Base-by-base conservation (phyloP, 1,140 invertebrate genomes). In the Octopus sinensis region DNA sequence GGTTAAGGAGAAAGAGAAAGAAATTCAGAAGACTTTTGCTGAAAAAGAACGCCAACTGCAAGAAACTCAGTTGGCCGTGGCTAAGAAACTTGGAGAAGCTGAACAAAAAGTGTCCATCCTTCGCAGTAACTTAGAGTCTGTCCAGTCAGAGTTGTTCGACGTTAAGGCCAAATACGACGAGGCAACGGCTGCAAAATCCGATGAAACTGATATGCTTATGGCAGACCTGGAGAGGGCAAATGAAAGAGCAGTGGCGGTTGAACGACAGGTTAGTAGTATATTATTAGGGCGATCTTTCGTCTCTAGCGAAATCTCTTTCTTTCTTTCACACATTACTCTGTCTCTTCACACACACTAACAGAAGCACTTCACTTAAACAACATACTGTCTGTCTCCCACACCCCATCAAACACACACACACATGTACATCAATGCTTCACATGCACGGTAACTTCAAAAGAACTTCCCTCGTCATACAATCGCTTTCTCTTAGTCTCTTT, bases 111-210 rank as follows among this genome's bases (percentile, higher is more conserved):
- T 91, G 56, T 82, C 88, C 68, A 86, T 87, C 71, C 84, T 91
- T 71, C 90, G 90, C 84, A 87, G 85, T 83, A 87, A 86, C 53
- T 84, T 92, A 82, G 91, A 92, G 81, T 88, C 86, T 84, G 87
- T 89, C 17, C 91, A 92, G 84, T 90, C 90, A 5, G 91, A 92
- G 81, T 85, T 92, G 85, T 91, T 92, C 87, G 91, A 92, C 81
- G 87, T 91, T 53, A 91, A 91, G 83, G 84, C 90, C 78, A 91
- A 91, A 86, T 91, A 91, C 86, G 91, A 92, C 82, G 91, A 92
- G 85, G 88, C 90, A 17, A 88, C 90, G 51, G 88, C 90, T 81
- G 91, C 91, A 68, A 92, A 92, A 91, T 91, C 90, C 51, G 90
- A 91, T 88, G 91, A 91, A 85, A 91, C 91, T 88, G 91, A 92